Evolutionary conservation across 2,797 vertebrate species (phyloP).

Genomic region (Gadopsis marmoratus): DNA sequence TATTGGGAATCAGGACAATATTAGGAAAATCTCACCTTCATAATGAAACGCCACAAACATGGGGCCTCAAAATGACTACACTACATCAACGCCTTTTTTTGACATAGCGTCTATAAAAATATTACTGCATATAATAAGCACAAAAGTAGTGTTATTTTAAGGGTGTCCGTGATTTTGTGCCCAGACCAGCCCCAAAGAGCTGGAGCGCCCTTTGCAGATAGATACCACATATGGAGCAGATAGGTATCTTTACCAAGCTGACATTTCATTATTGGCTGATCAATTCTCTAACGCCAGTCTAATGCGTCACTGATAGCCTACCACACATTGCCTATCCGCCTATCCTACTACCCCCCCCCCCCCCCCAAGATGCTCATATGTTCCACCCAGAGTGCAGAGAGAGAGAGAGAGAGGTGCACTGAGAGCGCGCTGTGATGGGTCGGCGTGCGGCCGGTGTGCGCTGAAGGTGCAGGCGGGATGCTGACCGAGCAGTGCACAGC

Average conservation of each 20-base stretch:
- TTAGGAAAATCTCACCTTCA: not conserved
- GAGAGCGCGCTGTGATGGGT: conserved; percentile 39
- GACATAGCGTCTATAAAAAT: not conserved
- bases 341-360: conserved; percentile 25
- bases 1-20: not conserved
- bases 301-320: conserved; percentile 56
- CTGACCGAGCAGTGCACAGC: conserved; percentile 41
- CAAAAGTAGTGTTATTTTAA: not conserved
- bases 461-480: conserved; percentile 52
- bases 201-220: not conserved
- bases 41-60: not conserved
- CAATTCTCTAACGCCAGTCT: conserved; percentile 46
- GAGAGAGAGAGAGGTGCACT: conserved; percentile 9
- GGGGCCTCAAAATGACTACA: not conserved
- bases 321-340: conserved; percentile 35
- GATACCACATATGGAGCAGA: not conserved
- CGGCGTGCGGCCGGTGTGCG: conserved; percentile 36
- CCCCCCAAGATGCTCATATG: conserved; percentile 36
- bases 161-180: not conserved
- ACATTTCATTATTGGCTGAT: conserved; percentile 54
- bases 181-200: not conserved
- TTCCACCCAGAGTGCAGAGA: conserved; percentile 32
- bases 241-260: conserved; percentile 3
- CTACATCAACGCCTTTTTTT: not conserved
- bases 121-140: not conserved